Evolutionary conservation across 2,113 vertebrate species (phyloP), one percentile per base, ranked within the genome.

Genomic region (Callipepla californica): DNA sequence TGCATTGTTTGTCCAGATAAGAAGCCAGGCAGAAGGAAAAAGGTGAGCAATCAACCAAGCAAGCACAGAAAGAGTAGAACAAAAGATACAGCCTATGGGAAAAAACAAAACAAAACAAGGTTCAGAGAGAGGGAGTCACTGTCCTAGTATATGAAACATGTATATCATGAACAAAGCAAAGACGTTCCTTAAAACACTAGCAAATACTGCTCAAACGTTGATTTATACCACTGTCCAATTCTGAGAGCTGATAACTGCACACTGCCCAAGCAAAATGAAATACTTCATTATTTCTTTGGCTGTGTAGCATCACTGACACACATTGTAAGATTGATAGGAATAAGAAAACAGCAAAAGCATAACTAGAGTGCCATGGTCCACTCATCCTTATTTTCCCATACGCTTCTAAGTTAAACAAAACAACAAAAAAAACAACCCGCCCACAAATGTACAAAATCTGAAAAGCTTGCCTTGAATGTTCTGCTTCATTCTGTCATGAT

Each of bases 251-350:
- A 9, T n/a, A 72, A 72, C 21, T 20, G 65, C 9, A 18, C 20
- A 19, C 34, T 85, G 58, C 38, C 3, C 38, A 51, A 89, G 68
- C 6, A 44, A 74, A 74, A 44, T 1, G 1, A 80, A 62, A 44
- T 34, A 80, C 14, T 8, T 26, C 6, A 42, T 62, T 38, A 38
- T 73, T 28, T 57, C 36, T 45, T 40, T 50, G 3, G 8, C 40
- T 47, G 6, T 30, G 30, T 18, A 36, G 9, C n/a, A 7, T n/a
- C 34, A 51, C 21, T 47, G 36, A 28, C 28, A 38, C 12, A 53
- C 8, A 83, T 5, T 4, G 18, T 1, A 73, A 6, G 14, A 69
- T 5, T 1, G 3, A 73, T 40, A 5, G 23, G 18, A 5, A 10
- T 63, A 32, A 79, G 18, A 42, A 63, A 57, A 63, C 13, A 38